Base-by-base conservation (phyloP, 2,797 vertebrate genomes). In the Chrysocyon brachyurus region DNA sequence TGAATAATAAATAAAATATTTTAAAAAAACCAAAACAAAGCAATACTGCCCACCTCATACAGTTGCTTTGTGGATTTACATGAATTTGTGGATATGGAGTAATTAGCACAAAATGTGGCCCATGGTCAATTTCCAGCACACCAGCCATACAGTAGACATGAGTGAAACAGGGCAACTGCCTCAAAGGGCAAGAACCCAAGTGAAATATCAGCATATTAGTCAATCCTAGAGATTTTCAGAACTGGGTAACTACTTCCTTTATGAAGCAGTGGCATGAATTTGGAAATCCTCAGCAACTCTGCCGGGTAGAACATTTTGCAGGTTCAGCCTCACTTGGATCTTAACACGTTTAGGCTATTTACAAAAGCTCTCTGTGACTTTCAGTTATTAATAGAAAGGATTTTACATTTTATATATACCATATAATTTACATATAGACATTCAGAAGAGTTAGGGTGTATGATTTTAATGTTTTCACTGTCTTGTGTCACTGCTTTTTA, bases 301-400 rank as follows among this genome's bases (percentile, higher is more conserved):
- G 24, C 40, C n/a, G 52, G 40, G 36, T 8, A 63, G 77, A 87
- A 84, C 0, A 61, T 46, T 68, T 68, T 87, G 36, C 17, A 59
- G 66, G 12, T 77, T 94, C 79, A 66, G n/a, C 14, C 40, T 22
- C 6, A 92, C 26, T 61, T 88, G 22, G 78, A 87, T 85, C 59
- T 68, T 73, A 73, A 46, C 9, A 72, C 21, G 22, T 52, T 87
- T 83, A 79, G 26, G 12, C 66, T 87, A 77, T 52, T 81, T 33
- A 40, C 87, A 79, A 89, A 83, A n/a, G 22, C 16, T 36, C 26
- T 22, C 59, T 14, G 16, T 64, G 82, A 85, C 46, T 57, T 92
- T 96, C 33, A 26, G 6, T 72, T 85, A 46, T 87, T 85, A 96
- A 88, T n/a, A 22, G 26, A 83, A 85, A 86, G 24, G 28, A n/a